phyloP scores from a whole-genome alignment of 2,888 invertebrate genomes.

The Steromphala cineraria region DNA sequence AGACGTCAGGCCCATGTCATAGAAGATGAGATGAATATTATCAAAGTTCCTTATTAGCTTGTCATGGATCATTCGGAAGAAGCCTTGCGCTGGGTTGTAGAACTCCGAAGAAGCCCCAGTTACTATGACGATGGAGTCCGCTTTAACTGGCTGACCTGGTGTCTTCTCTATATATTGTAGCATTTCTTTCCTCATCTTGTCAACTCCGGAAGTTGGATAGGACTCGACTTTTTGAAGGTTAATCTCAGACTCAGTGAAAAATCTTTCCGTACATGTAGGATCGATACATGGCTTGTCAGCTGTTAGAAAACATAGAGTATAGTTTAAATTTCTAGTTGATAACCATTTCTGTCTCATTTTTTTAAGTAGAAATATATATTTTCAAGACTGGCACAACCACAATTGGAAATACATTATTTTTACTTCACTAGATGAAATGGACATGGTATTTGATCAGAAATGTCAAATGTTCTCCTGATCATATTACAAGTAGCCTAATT shows the following conservation, averaged over 20 bases:
- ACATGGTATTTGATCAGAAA: no score
- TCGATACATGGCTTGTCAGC: neutral
- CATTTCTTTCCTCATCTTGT: neutral
- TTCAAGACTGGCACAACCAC: no score
- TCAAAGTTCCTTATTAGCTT: neutral
- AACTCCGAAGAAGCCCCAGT: conserved; percentile 5
- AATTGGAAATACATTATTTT: no score
- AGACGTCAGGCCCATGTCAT: neutral
- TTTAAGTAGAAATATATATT: no score
- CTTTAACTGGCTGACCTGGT: neutral
- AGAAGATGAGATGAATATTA: neutral
- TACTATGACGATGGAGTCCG: neutral
- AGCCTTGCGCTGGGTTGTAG: neutral
- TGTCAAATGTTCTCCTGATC: no score
- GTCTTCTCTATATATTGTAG: neutral
- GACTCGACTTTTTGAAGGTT: neutral
- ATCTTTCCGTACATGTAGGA: neutral
- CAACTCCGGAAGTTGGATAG: neutral
- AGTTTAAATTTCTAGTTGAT: no score
- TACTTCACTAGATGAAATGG: no score
- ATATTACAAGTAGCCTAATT: no score
- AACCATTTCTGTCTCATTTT: no score
- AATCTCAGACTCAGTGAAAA: neutral
- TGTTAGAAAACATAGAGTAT: neutral
- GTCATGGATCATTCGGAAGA: neutral